Percentiles rank a stretch among this genome's conserved stretches.
Evolutionary conservation across 2,113 vertebrate genomes (phyloP).

Genomic region (Cyrtonyx montezumae): DNA sequence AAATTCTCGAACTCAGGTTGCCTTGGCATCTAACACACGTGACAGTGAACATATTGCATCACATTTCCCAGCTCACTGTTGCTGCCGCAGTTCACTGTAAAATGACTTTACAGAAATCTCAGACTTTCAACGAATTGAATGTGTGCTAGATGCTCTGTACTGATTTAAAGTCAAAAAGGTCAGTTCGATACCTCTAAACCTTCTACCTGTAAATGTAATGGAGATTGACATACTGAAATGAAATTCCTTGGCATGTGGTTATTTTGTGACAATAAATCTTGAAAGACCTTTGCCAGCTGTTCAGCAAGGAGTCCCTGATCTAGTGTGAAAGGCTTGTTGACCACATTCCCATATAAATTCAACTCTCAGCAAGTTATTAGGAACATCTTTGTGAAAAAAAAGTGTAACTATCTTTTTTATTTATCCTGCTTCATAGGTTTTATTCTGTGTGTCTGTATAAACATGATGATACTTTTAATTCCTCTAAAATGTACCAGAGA

Average conservation of each 20-base stretch:
- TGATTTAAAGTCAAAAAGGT: background rate
- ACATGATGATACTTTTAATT: background rate
- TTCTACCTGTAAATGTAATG: background rate
- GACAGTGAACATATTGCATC: background rate
- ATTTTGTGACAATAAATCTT: background rate
- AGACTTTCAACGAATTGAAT: background rate
- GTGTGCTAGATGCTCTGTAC: background rate
- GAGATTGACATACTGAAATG: background rate
- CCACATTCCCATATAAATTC: background rate
- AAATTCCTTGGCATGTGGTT: background rate
- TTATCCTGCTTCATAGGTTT: background rate
- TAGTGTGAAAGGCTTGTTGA: background rate
- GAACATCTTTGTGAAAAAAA: background rate
- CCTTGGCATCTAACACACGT: background rate
- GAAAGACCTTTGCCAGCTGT: background rate
- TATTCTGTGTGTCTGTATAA: background rate
- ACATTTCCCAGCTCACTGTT: background rate
- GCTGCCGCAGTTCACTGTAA: background rate
- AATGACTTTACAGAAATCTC: background rate
- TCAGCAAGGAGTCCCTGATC: background rate
- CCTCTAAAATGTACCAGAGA: background rate
- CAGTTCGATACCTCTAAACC: background rate
- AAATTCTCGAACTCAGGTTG: background rate
- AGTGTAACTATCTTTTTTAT: background rate
- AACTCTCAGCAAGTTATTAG: background rate